Base-by-base conservation (phyloP, 2,797 vertebrate species). In the Chaunax sp. region DNA sequence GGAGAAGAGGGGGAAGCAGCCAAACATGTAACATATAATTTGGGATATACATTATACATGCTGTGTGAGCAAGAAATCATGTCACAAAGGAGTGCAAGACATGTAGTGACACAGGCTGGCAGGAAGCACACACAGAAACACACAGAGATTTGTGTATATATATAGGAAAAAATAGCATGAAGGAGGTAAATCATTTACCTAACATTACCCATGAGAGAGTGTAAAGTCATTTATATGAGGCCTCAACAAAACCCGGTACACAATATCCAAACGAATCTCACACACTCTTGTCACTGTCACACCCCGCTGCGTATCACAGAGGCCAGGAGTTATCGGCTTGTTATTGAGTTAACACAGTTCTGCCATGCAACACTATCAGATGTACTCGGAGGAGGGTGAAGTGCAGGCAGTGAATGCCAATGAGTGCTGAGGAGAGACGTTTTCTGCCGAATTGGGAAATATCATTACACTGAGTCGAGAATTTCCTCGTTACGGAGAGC, bases 21-120 rank as follows among this genome's bases (percentile, higher is more conserved):
- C 73, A 78, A 81, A 85, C 85, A 82, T 82, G 77, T 77, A 84
- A 81, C 77, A 77, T 78, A 83, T 88, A 83, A 91, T 89, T 92
- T 89, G 77, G 75, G 78, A 71, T 79, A 91, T 90, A 87, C 80
- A 91, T 93, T 89, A 90, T 84, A 84, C 83, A 90, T 90, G 88
- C 47, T 64, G 67, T 72, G 70, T 41, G 80, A 82, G 82, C 82
- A 77, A 78, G 77, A 82, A 86, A 89, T 87, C 84, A 84, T 68
- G 71, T 86, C 78, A 81, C 74, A 60, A 2, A 51, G 65, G 68
- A 33, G 66, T 72, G 28, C 44, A 19, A 58, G 62, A 65, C 54
- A 23, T 63, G 56, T 26, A 28, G 45, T 59, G 74, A 83, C 83
- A 85, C 64, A 56, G 60, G 15, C 35, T 28, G 61, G 14, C 46